Conservation (phyloP, 2,888 invertebrate genomes). For the Drosophila nigritarsus region DNA sequence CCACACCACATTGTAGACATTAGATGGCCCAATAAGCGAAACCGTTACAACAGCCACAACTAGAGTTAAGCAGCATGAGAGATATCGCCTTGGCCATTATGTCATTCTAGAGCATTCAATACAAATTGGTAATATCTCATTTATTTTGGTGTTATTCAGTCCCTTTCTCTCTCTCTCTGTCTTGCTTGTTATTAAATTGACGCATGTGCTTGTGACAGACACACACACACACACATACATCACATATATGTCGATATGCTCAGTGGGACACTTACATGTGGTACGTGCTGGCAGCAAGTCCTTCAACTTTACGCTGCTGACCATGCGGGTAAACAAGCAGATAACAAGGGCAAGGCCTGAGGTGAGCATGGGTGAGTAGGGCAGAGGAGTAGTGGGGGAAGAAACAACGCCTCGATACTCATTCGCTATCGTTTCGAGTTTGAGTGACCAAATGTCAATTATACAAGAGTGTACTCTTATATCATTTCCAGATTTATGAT, state of each 20-base stretch:
- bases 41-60: conserved; percentile 19
- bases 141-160: conserved; percentile 56
- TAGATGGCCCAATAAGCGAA: conserved; percentile 40
- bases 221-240: conserved; percentile 3
- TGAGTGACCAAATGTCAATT: conserved; percentile 80
- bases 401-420: conserved; percentile 23
- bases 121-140: conserved; percentile 79
- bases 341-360: conserved; percentile 12
- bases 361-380: not conserved
- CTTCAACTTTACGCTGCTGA: conserved; percentile 48
- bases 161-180: conserved; percentile 17
- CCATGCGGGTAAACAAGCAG: conserved; percentile 35
- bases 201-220: conserved; percentile 64
- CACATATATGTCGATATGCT: conserved; percentile 6
- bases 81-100: conserved; percentile 61
- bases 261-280: conserved; percentile 50
- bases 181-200: conserved; percentile 63
- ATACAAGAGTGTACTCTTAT: conserved; percentile 74
- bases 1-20: conserved; percentile 12
- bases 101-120: conserved; percentile 71
- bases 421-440: conserved; percentile 54
- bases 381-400: not conserved
- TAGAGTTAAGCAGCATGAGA: conserved; percentile 6
- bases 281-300: conserved; percentile 53
- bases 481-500: conserved; percentile 75